Base-by-base conservation (phyloP, 1,140 invertebrate genomes). In the Druon quercuslanigerum region DNA sequence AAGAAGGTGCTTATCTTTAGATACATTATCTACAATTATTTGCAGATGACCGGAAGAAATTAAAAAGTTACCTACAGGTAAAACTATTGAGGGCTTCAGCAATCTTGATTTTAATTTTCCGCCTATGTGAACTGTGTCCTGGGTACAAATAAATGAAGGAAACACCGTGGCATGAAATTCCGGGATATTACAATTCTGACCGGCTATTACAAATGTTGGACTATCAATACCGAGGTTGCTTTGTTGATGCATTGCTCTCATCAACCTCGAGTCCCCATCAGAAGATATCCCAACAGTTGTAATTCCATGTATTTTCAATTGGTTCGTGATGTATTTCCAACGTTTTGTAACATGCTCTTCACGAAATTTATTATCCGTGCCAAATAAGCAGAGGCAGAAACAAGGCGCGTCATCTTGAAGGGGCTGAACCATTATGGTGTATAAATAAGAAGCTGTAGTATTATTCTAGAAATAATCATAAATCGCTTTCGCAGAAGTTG, bases 1-100 rank as follows among this genome's bases (percentile, higher is more conserved):
- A 14, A 73, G 70, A 1, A 51, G 54, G 54, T 79, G 74, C 17
- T 76, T 76, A 5, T 79, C 74, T 76, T 76, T 75, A 13, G 20
- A 60, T 6, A 46, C 40, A 12, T 3, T 40, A 14, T 4, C 54
- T 9, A 73, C 17, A 14, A 79, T 40, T 50, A 57, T 40, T 13
- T 73, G 75, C 19, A 79, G 8, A 54, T 79, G 51, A 20, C 54
- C 72, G 7, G 74, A 70, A 0, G 74, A 60, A 13, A 56, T 50
- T 50, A 73, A 20, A 50, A 25, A 75, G 7, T 76, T 16, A 33
- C 78, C 78, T 6, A 79, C 56, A 13, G 77, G 25, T 25, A 25
- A 25, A 25, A 25, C 3, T 1, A 25, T 25, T 25, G 25, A 25
- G 1, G 25, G 25, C 25, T 3, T 25, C 25, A 25, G 25, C 1